Evolutionary conservation across 2,797 vertebrate genomes (phyloP), one percentile per base, ranked within the genome.

Genomic region (Platyrinchus mystaceus): DNA sequence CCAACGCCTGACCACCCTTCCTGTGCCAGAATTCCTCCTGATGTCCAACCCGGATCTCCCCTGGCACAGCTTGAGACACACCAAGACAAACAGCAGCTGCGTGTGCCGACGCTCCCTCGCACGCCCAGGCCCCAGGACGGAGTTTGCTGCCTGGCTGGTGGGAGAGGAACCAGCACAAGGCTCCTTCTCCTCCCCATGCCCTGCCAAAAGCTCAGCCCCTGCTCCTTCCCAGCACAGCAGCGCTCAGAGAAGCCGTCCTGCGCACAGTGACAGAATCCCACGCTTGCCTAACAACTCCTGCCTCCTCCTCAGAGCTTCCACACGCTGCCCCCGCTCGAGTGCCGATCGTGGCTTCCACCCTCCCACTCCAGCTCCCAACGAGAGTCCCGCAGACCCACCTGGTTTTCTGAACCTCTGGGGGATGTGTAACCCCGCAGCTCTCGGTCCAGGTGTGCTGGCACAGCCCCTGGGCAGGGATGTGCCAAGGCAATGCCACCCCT

Each of bases 281-380:
- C 78, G 0, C 60, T 43, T 92, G 81, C 90, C 68, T 78, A 62
- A 89, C 93, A 89, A 17, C 85, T 94, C 23, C 84, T 79, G 84
- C 91, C 93, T 85, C 90, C 92, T 90, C 80, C 90, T 63, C 87
- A 24, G 87, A 90, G 89, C 84, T 81, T 47, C 87, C 92, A 90
- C 74, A 70, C 1, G 12, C 81, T 27, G 94, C 90, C 88, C 83
- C 88, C 73, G 12, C 85, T 37, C 10, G 1, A 87, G 77, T 30
- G 26, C 85, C 11, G 4, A 86, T 44, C 36, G 2, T 11, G 43
- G 91, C 66, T 92, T 69, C 87, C 87, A 67, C 43, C 62, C 76
- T 91, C 77, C 88, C 11, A 16, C 80, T 24, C 27, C 71, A 77
- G 89, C 81, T 82, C 74, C 63, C 23, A 34, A 3, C 0, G 4